phyloP scores from a whole-genome alignment of 35 echinoderm and acorn worm species.

The Heliocidaris erythrogramma region DNA sequence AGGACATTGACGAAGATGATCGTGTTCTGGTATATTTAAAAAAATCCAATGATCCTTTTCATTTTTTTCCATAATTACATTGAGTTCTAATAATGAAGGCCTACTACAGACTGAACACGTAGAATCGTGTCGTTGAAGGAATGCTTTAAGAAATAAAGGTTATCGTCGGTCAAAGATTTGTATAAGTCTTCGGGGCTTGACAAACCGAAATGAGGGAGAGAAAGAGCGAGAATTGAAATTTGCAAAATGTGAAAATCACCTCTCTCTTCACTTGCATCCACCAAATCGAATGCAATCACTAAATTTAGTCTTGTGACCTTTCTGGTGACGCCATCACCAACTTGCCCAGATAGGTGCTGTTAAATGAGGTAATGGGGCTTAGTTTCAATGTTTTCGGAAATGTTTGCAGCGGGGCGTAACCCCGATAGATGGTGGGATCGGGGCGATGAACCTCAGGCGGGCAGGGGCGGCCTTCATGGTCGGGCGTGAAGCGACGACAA shows the following conservation, averaged over 20 bases:
- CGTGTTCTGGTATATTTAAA: not conserved
- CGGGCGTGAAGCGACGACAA: not conserved
- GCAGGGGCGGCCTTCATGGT: slow-evolving; percentile 40
- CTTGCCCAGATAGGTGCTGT: slow-evolving; percentile 7
- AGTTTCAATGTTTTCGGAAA: slow-evolving; percentile 56
- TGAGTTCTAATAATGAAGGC: not conserved
- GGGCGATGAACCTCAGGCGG: slow-evolving; percentile 32
- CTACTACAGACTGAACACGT: not conserved
- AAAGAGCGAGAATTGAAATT: not conserved
- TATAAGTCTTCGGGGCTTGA: not conserved
- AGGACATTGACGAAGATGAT: not conserved
- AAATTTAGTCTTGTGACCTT: slow-evolving; percentile 53
- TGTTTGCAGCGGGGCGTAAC: slow-evolving; percentile 35
- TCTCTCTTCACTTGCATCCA: slow-evolving; percentile 37
- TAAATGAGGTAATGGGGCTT: slow-evolving; percentile 49
- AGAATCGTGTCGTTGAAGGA: not conserved
- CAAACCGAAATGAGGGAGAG: not conserved
- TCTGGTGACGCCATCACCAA: slow-evolving; percentile 49
- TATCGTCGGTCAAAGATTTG: slow-evolving; percentile 26
- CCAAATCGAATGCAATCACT: slow-evolving; percentile 49
- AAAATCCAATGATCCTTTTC: not conserved
- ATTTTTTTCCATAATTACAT: not conserved
- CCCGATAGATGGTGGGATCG: slow-evolving; percentile 35
- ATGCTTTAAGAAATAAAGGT: slow-evolving; percentile 6
- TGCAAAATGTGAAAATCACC: slow-evolving; percentile 8